phyloP scores from a whole-genome alignment of 2,888 invertebrate species.

The Balanococcus diminutus region DNA sequence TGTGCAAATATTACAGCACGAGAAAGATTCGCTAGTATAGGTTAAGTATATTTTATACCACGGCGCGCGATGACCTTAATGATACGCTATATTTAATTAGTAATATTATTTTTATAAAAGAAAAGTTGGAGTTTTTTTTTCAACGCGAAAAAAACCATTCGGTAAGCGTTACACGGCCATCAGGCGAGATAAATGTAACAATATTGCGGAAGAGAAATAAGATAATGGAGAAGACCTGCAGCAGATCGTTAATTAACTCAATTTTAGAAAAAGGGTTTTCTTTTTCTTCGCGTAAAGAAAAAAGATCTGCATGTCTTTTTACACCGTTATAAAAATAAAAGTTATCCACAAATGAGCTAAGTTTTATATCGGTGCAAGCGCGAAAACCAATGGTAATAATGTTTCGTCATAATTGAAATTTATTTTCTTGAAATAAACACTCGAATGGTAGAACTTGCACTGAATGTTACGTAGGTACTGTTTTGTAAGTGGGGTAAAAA shows the following conservation, averaged over 20 bases:
- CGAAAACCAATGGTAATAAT: conserved; percentile 36
- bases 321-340: conserved; percentile 40
- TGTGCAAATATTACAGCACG: background rate
- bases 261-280: conserved; percentile 32
- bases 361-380: background rate
- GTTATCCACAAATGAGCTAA: conserved; percentile 34
- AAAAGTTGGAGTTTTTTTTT: background rate
- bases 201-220: conserved; percentile 29
- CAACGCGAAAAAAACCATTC: background rate
- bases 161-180: background rate
- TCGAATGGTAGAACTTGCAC: background rate
- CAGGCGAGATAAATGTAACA: conserved; percentile 18
- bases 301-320: conserved; percentile 1
- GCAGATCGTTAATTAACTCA: conserved; percentile 40
- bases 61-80: background rate
- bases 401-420: conserved; percentile 35
- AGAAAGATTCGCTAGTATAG: background rate
- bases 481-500: too few relatives aligned
- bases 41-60: background rate
- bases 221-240: conserved; percentile 33
- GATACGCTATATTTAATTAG: conserved; percentile 16
- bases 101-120: background rate
- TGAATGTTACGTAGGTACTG: too few relatives aligned
- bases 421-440: conserved; percentile 26
- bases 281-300: background rate